phyloP scores from a whole-genome alignment of 2,113 vertebrate genomes.

The Pleuronectes platessa region DNA sequence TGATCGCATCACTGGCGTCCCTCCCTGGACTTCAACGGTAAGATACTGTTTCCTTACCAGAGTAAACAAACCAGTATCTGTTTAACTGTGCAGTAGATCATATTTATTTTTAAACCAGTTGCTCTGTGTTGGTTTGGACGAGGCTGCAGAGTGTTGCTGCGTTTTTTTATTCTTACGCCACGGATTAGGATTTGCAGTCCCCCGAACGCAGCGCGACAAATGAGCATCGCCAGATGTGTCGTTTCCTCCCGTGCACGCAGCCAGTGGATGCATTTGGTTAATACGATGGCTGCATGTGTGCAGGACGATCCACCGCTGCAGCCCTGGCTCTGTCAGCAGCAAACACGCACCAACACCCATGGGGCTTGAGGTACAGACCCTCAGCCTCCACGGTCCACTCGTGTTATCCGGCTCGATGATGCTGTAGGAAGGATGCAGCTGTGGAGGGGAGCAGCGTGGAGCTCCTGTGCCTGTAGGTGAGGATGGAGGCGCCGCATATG shows the following conservation, averaged over 20 bases:
- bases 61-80: background rate
- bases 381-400: slow-evolving; percentile 44
- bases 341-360: slow-evolving; percentile 44
- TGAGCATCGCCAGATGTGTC: slow-evolving; percentile 53
- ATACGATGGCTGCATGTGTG: slow-evolving; percentile 21
- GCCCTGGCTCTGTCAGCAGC: slow-evolving; percentile 70
- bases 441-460: background rate
- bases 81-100: background rate
- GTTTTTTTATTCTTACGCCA: slow-evolving; percentile 5
- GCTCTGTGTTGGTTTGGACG: slow-evolving; percentile 34
- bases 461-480: background rate
- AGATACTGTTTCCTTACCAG: slow-evolving; percentile 39
- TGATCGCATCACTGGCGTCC: slow-evolving; percentile 52
- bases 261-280: slow-evolving; percentile 14
- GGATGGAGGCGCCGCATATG: background rate
- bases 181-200: slow-evolving; percentile 30
- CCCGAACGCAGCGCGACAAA: slow-evolving; percentile 33
- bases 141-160: slow-evolving; percentile 32
- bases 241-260: slow-evolving; percentile 16
- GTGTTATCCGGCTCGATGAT: slow-evolving; percentile 38
- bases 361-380: slow-evolving; percentile 43
- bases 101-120: slow-evolving; percentile 27
- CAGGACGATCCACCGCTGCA: slow-evolving; percentile 42
- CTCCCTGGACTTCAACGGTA: slow-evolving; percentile 64
- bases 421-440: background rate